Base-by-base conservation (phyloP, 1,140 invertebrate genomes). In the Araneus ventricosus region DNA sequence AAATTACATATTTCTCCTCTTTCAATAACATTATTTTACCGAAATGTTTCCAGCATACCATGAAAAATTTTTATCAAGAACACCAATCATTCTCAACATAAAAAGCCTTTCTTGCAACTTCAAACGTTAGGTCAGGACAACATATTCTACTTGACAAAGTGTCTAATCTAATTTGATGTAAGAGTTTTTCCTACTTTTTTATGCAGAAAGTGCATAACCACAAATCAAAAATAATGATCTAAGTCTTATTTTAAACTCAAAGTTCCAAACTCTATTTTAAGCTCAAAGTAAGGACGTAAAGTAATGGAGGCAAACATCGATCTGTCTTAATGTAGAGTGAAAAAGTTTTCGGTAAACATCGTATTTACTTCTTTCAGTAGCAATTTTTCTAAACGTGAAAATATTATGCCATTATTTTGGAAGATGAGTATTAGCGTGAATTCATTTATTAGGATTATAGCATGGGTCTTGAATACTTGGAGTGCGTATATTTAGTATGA, bases 201-300 rank as follows among this genome's bases (percentile, higher is more conserved):
- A 82, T 82, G 80, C 24, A 82, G 41, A 82, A 82, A 82, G n/a
- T 45, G 37, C 80, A 52, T 82, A 52, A 41, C 80, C 80, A 52
- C 80, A 82, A 82, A 82, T 82, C 80, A 82, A 82, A 82, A 82
- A 52, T 45, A 82, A 82, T 82, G 80, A 82, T 82, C 80, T 45
- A 52, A 45, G 41, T 82, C 80, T 82, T 82, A 82, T 82, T 82
- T 82, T 27, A 41, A 24, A 39, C 80, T 82, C 80, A 82, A 82
- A 82, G 80, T 82, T 82, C n/a, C 27, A 27, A 82, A 82, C 41
- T 45, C 39, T 52, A 52, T 82, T 82, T 82, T 82, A 27, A 82
- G 80, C 80, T 22, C 70, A 34, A 22, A 75, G 17, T 37, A 75
- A 82, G 80, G 45, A 6, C 41, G 14, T 3, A 22, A 45, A 8